phyloP scores from a whole-genome alignment of 2,797 vertebrate genomes.

The Alauda arvensis region DNA sequence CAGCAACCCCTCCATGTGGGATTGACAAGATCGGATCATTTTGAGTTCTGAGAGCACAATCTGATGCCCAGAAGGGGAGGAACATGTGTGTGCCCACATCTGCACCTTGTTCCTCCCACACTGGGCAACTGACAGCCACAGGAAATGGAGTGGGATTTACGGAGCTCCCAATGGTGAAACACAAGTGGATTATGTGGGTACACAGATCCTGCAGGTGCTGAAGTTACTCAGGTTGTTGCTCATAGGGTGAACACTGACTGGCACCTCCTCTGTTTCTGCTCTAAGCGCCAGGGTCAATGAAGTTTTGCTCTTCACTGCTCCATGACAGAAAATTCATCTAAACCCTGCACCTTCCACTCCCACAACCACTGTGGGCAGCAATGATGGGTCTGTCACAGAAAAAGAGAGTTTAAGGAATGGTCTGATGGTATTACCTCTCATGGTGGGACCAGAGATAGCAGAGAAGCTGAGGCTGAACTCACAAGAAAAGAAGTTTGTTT shows the following conservation, averaged over 20 bases:
- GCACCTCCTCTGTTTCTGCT: background rate
- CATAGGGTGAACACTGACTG: background rate
- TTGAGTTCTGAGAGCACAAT: background rate
- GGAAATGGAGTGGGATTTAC: background rate
- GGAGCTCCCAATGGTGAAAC: background rate
- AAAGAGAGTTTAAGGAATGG: background rate
- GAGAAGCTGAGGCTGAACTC: background rate
- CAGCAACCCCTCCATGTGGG: rapidly evolving
- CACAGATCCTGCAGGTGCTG: background rate
- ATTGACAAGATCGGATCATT: rapidly evolving
- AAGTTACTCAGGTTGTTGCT: background rate
- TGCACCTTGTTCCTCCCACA: background rate
- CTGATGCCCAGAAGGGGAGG: background rate
- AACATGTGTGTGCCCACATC: background rate
- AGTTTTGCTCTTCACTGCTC: background rate
- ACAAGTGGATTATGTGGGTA: background rate
- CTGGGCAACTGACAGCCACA: background rate
- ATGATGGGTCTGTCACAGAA: rapidly evolving
- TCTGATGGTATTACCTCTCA: background rate
- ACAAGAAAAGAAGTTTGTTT: background rate
- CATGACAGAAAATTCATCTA: background rate
- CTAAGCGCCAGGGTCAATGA: background rate
- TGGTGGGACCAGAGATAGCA: background rate
- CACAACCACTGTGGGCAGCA: background rate
- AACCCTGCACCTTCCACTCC: background rate